Evolutionary conservation across 2,797 vertebrate species (phyloP).

Genomic region (Lindbergichthys nudifrons): DNA sequence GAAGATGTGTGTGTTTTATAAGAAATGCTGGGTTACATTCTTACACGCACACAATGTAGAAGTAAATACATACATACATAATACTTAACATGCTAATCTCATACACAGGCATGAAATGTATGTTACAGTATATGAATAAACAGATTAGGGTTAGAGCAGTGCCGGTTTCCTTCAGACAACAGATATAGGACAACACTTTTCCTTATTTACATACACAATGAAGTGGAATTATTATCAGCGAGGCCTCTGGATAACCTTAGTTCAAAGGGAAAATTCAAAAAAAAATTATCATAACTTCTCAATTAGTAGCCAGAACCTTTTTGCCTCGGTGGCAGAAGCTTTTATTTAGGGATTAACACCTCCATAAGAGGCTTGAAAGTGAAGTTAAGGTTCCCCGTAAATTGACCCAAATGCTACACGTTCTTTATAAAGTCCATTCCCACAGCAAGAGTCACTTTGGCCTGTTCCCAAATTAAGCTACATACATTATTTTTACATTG

Average conservation of each 20-base stretch:
- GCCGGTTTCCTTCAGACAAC: slow-evolving; percentile 18
- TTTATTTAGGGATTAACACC: too few species aligned
- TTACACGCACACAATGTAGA: slow-evolving; percentile 29
- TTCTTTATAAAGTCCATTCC: too few species aligned
- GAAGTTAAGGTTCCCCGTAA: too few species aligned
- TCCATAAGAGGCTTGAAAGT: too few species aligned
- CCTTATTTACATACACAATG: not conserved
- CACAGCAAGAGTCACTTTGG: too few species aligned
- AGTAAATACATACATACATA: slow-evolving; percentile 43
- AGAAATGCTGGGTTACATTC: slow-evolving; percentile 25
- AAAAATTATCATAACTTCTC: too few species aligned
- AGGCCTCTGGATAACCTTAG: not conserved
- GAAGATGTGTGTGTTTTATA: slow-evolving; percentile 43
- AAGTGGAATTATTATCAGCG: not conserved
- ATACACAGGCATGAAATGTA: slow-evolving; percentile 19
- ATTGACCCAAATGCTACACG: too few species aligned
- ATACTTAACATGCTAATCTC: slow-evolving; percentile 36
- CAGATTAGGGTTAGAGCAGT: slow-evolving; percentile 31
- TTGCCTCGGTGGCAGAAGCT: too few species aligned
- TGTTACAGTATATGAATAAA: slow-evolving; percentile 41
- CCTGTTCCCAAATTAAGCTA: too few species aligned
- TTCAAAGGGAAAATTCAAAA: not conserved
- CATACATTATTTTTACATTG: too few species aligned
- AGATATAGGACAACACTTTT: slow-evolving; percentile 5
- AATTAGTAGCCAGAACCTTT: too few species aligned